Evolutionary conservation across 2,797 vertebrate genomes (phyloP), one percentile per base, ranked within the genome.

Genomic region (Helostoma temminkii): DNA sequence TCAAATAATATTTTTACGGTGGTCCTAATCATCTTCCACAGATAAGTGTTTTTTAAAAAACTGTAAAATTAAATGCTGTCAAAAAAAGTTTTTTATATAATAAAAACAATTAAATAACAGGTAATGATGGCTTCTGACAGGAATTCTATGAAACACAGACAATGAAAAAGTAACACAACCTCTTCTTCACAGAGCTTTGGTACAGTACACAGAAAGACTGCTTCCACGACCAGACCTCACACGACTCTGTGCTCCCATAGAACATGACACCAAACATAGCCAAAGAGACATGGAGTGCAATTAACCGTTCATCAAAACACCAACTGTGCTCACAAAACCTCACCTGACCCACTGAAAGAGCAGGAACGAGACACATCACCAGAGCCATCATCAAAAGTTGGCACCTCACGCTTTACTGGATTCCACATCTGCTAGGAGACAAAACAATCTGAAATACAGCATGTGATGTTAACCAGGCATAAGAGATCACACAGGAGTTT

Each of bases 401-500:
- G 45, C 22, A 50, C 46, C 12, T 72, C 26, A 69, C 9, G 74
- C 82, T 73, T 66, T 10, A 10, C 71, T 46, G 66, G 57, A 7
- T 46, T 78, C 41, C 66, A 53, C 78, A 75, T 74, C 63, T 80
- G 78, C 55, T 9, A 2, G 3, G 32, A 76, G 32, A 73, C 48
- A 28, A 30, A 74, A 55, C 2, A 8, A 21, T 39, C 34, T 81
- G 25, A 74, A 71, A 74, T 34, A 11, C 6, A 0, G 30, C 37
- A 3, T 22, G 71, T 46, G 49, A 69, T 62, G 70, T 56, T 72
- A 81, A 71, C 73, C 77, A 79, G 70, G 80, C 69, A 5, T 73
- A 71, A 61, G 39, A 69, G 69, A 84, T 85, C 78, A 58, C 79
- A 85, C 74, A 64, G 26, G 63, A 61, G 84, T 85, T 89, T 82